Base-by-base conservation (phyloP, 2,797 vertebrate species). In the Heliangelus exortis region DNA sequence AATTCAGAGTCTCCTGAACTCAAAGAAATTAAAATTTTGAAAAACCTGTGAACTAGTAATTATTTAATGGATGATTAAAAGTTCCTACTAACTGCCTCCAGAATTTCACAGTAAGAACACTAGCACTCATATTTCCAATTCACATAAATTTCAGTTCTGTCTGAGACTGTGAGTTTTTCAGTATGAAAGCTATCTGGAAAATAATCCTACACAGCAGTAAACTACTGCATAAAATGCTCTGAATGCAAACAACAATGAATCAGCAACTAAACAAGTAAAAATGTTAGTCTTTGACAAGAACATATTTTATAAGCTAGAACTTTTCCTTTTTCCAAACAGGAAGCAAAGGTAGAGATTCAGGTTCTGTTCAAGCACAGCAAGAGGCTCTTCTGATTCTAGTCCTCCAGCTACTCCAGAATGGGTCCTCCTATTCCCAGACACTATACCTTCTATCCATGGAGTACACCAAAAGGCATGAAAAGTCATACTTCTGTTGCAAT, bases 41-140 rank as follows among this genome's bases (percentile, higher is more conserved):
- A 85, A 85, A 82, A 71, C 18, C 6, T 54, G 29, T 81, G 53
- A 89, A 68, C 16, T 47, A 77, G 31, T 55, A 93, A 74, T 92
- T 94, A 90, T 73, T 74, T 89, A 95, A 85, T 41, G 39, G 47
- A n/a, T 87, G 45, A 89, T 86, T 85, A 89, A 94, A 89, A 71
- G 74, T 90, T 80, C n/a, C 76, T 63, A 47, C 78, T 82, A 89
- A 86, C n/a, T 54, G 41, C 45, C 29, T 69, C 69, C 21, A 47
- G 69, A 92, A 81, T 81, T 91, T 91, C 78, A 80, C 50, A 54
- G 59, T 18, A 71, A 55, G 48, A 89, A 79, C 29, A 80, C 62
- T 77, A 92, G 50, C 20, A 82, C 41, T 79, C 34, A 43, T 57
- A 81, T 83, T 89, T 83, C 75, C 80, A 47, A 76, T 92, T 95